These are phyloP conservation scores for Crematogaster levior DNA, from an alignment of 2,888 invertebrate species.

Conservation along the genomic window DNA sequence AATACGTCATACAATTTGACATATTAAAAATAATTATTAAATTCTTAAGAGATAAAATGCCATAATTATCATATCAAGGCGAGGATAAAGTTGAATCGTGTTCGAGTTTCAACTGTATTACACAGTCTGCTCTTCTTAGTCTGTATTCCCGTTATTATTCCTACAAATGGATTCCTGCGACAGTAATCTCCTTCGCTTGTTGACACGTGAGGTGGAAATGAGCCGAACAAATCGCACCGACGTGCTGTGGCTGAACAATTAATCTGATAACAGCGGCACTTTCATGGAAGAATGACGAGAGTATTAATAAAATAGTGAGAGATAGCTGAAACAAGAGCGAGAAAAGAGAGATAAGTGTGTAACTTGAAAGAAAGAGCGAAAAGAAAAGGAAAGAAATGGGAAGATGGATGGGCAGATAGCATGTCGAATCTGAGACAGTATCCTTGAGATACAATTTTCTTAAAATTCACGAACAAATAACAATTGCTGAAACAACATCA, in stretches of 20 bases:
- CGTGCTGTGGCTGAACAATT: conserved; percentile 35
- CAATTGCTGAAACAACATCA: conserved; percentile 6
- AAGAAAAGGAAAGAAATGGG: not conserved
- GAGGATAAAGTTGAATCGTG: not conserved
- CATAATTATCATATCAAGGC: not conserved
- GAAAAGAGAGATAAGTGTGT: not conserved
- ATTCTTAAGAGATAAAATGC: not conserved
- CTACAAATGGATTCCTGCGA: conserved; percentile 19
- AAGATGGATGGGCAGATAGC: conserved; percentile 2
- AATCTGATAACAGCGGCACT: conserved; percentile 30
- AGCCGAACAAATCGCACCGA: conserved; percentile 29
- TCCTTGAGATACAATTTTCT: not conserved
- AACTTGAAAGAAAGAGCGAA: not conserved
- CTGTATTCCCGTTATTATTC: conserved; percentile 18
- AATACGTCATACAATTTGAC: not conserved
- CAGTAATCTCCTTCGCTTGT: conserved; percentile 23
- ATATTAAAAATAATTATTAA: not conserved
- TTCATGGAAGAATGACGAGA: conserved; percentile 4
- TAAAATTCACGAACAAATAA: conserved; percentile 28
- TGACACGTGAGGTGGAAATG: conserved; percentile 34
- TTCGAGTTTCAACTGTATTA: not conserved
- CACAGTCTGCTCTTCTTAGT: not conserved
- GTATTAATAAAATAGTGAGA: conserved; percentile 20
- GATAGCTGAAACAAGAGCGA: not conserved
- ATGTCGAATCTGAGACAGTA: conserved; percentile 7